A percentile compares a stretch with the other conserved stretches of the same genome.
These are phyloP conservation scores for Machimus atricapillus DNA, from an alignment of 2,888 invertebrate species.

Conservation along the genomic window DNA sequence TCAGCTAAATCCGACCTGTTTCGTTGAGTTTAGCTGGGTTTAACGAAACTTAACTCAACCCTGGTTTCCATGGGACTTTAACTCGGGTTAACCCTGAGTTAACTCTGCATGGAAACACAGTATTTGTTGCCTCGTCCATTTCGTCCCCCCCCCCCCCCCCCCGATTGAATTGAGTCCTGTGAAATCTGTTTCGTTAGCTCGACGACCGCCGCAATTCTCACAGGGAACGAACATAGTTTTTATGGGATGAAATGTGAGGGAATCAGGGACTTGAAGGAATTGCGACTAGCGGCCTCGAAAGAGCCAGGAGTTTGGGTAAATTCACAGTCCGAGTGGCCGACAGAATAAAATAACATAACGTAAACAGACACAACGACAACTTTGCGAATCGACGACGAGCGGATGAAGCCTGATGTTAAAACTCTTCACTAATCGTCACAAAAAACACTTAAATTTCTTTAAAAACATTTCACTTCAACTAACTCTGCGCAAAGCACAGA, in stretches of 20 bases:
- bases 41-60: too few relatives aligned
- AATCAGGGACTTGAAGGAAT: background rate
- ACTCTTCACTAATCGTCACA: too few relatives aligned
- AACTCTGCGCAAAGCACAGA: too few relatives aligned
- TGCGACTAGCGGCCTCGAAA: background rate
- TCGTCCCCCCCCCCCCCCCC: too few relatives aligned
- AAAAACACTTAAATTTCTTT: too few relatives aligned
- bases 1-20: too few relatives aligned
- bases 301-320: background rate
- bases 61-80: too few relatives aligned
- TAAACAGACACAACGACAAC: background rate
- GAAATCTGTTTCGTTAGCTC: background rate
- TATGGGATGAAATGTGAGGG: background rate
- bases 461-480: too few relatives aligned
- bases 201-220: background rate
- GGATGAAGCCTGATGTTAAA: too few relatives aligned
- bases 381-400: background rate
- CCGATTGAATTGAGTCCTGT: background rate
- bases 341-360: slow-evolving; percentile 17
- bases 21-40: too few relatives aligned
- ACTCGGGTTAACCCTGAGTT: too few relatives aligned
- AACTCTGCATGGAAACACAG: too few relatives aligned
- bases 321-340: background rate
- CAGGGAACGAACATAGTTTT: background rate
- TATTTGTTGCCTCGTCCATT: slow-evolving; percentile 43